Evolutionary conservation across 2,113 vertebrate genomes (phyloP).

Genomic region (Dipodomys spectabilis): DNA sequence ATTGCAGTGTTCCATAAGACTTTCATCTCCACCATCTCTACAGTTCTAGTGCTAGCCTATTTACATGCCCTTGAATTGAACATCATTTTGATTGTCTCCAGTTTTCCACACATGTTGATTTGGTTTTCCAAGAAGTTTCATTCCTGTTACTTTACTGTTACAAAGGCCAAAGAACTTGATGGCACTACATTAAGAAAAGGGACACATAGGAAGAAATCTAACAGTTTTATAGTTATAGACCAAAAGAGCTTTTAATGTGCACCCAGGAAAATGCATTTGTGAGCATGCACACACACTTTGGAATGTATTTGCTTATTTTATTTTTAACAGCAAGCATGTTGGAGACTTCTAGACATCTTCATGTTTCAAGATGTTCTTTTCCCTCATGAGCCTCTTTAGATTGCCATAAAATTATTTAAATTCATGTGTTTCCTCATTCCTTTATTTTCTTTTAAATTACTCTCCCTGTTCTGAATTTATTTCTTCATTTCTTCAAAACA

Average conservation of each 20-base stretch:
- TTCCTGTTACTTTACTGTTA: neutral
- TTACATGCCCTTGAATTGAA: neutral
- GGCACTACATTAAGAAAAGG: neutral
- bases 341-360: neutral
- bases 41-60: rapidly evolving
- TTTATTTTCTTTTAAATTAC: neutral
- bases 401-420: neutral
- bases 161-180: neutral
- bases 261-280: neutral
- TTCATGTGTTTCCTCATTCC: neutral
- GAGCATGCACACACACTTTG: neutral
- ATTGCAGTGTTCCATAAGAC: neutral
- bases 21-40: neutral
- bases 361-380: neutral
- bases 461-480: neutral
- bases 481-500: neutral
- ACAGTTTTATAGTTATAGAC: neutral
- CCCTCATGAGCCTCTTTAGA: neutral
- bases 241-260: neutral
- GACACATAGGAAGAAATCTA: conserved; percentile 12
- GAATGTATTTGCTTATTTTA: neutral
- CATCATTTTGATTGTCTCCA: neutral
- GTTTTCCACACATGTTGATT: neutral
- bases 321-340: neutral
- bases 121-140: neutral